phyloP scores from a whole-genome alignment of 2,797 vertebrate species.

The Sebastes variabilis region DNA sequence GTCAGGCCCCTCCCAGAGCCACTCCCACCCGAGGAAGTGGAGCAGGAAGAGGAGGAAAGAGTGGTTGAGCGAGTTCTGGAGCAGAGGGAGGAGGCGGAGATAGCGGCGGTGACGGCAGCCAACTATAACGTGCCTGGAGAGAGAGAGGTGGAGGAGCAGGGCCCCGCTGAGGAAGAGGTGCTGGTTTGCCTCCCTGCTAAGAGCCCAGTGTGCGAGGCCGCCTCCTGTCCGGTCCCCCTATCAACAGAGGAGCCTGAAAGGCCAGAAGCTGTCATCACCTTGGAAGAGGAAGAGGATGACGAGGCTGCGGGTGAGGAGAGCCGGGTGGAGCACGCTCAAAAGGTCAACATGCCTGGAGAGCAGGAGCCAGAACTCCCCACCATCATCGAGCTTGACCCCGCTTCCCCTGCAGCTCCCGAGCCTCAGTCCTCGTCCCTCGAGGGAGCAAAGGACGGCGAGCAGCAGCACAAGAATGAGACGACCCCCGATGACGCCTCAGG shows the following conservation, averaged over 20 bases:
- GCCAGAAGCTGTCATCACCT: constrained; percentile 72
- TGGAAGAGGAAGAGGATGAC: constrained; percentile 72
- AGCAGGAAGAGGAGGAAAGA: constrained; percentile 55
- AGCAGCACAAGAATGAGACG: constrained; percentile 44
- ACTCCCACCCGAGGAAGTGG: constrained; percentile 66
- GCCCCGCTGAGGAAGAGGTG: constrained; percentile 66
- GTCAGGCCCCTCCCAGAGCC: constrained; percentile 73
- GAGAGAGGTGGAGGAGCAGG: constrained; percentile 52
- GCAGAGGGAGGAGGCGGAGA: constrained; percentile 62
- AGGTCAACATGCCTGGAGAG: constrained; percentile 64
- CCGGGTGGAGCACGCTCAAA: constrained; percentile 60
- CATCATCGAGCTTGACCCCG: constrained; percentile 68
- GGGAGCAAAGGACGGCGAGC: constrained; percentile 42
- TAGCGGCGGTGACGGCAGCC: constrained; percentile 43
- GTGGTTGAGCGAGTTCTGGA: constrained; percentile 51
- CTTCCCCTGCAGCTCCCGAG: constrained; percentile 56
- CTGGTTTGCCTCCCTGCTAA: constrained; percentile 72
- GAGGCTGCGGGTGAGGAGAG: constrained; percentile 56
- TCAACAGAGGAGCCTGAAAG: constrained; percentile 66
- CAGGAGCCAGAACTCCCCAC: constrained; percentile 59
- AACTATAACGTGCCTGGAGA: constrained; percentile 68
- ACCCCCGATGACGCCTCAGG: constrained; percentile 38
- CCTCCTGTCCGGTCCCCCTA: constrained; percentile 66
- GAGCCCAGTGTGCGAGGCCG: constrained; percentile 65
- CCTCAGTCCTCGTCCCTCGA: constrained; percentile 31